Conservation (phyloP, 2,113 vertebrate genomes). For the Benitochromis conjunctus region DNA sequence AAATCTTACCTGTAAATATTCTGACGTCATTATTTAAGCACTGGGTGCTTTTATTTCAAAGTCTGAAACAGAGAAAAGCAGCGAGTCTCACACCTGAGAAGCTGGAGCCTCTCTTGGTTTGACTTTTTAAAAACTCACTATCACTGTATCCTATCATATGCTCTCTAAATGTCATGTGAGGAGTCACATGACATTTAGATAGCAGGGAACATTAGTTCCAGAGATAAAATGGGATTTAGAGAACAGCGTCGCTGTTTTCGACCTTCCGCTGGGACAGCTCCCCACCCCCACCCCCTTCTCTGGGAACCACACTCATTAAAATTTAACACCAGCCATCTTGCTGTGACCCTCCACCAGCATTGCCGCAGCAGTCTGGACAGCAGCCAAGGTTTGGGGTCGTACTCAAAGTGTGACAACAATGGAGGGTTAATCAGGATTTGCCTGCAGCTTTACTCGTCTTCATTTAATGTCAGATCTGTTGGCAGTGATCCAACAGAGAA, state of each 20-base stretch:
- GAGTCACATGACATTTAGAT: not conserved
- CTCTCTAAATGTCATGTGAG: not conserved
- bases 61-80: not conserved
- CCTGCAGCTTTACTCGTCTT: not conserved
- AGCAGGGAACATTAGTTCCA: not conserved
- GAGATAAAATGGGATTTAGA: not conserved
- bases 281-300: not conserved
- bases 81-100: too few species aligned
- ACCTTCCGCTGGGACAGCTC: not conserved
- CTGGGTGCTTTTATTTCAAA: not conserved
- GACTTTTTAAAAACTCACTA: not conserved
- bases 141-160: not conserved
- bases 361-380: not conserved
- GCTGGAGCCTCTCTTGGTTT: not conserved
- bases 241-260: not conserved
- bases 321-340: not conserved
- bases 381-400: not conserved
- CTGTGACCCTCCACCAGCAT: not conserved
- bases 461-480: not conserved
- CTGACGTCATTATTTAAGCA: not conserved
- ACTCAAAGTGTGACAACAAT: not conserved
- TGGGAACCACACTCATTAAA: conserved; percentile 51
- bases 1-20: not conserved
- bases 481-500: not conserved
- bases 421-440: not conserved